Conservation (phyloP, 2,888 invertebrate species). For the Luperina nickerlii region DNA sequence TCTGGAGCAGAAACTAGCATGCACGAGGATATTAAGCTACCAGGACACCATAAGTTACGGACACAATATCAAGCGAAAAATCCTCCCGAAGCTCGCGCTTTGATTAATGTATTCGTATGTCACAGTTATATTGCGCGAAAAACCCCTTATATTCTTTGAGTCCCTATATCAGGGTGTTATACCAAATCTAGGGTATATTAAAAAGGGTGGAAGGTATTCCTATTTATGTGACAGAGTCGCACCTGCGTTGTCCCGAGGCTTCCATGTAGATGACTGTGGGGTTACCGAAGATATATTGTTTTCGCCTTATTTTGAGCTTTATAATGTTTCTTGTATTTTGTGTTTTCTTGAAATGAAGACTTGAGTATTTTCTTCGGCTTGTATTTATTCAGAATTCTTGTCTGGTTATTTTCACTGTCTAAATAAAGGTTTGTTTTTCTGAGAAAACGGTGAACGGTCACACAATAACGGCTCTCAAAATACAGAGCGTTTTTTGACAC, state of each 20-base stretch:
- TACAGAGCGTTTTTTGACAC: no score
- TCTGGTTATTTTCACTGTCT: background rate
- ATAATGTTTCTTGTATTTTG: slow-evolving; percentile 55
- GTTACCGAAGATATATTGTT: slow-evolving; percentile 67
- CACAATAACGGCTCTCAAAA: no score
- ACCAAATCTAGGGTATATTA: slow-evolving; percentile 90
- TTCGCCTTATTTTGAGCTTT: slow-evolving; percentile 60
- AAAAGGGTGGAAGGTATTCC: slow-evolving; percentile 82
- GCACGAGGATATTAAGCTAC: slow-evolving; percentile 73
- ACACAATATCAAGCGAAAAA: slow-evolving; percentile 82
- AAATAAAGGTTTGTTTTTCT: no score
- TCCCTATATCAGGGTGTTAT: slow-evolving; percentile 84
- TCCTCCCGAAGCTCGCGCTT: slow-evolving; percentile 77
- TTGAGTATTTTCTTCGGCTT: background rate
- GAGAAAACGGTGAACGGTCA: no score
- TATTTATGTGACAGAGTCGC: slow-evolving; percentile 83
- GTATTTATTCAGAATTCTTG: background rate
- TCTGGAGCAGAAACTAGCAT: slow-evolving; percentile 62
- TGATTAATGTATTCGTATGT: slow-evolving; percentile 89
- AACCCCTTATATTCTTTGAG: slow-evolving; percentile 79
- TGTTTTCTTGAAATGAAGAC: slow-evolving; percentile 48
- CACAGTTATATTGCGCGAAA: slow-evolving; percentile 86
- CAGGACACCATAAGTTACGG: slow-evolving; percentile 83
- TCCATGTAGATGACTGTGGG: slow-evolving; percentile 65
- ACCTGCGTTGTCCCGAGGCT: slow-evolving; percentile 77